A percentile compares a stretch with the other conserved stretches of the same genome.
Conservation (phyloP, 2,888 invertebrate species). For the Psylliodes chrysocephalus region DNA sequence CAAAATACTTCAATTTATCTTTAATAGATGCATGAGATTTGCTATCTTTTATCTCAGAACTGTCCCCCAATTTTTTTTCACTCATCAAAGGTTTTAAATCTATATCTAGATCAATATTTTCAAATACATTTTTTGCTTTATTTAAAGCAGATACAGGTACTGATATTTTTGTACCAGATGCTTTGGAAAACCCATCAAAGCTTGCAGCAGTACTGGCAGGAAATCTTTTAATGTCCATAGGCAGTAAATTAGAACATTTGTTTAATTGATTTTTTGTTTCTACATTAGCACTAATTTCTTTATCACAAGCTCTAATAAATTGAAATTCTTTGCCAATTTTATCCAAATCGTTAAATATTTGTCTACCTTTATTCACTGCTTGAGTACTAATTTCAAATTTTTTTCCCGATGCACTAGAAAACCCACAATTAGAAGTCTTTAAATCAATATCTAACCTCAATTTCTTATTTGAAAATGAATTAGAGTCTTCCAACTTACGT, state of each 20-base stretch:
- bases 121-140: conserved; percentile 56
- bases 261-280: too few species aligned
- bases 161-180: conserved; percentile 27
- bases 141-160: conserved; percentile 50
- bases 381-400: conserved; percentile 38
- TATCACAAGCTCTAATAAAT: conserved; percentile 12
- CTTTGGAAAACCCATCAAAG: conserved; percentile 24
- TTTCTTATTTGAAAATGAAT: conserved; percentile 27
- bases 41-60: background rate
- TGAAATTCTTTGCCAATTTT: background rate
- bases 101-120: background rate
- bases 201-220: too few species aligned
- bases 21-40: background rate
- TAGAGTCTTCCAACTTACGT: background rate
- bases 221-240: too few species aligned
- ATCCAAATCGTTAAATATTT: conserved; percentile 48
- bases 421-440: conserved; percentile 51
- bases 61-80: background rate
- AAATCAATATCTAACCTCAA: conserved; percentile 2
- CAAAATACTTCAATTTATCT: conserved; percentile 26
- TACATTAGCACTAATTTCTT: background rate
- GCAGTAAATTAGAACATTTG: too few species aligned
- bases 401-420: conserved; percentile 60
- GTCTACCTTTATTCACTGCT: conserved; percentile 56
- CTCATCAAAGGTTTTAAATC: background rate